phyloP scores from a whole-genome alignment of 2,797 vertebrate species.

The Paramormyrops hopkinsi region DNA sequence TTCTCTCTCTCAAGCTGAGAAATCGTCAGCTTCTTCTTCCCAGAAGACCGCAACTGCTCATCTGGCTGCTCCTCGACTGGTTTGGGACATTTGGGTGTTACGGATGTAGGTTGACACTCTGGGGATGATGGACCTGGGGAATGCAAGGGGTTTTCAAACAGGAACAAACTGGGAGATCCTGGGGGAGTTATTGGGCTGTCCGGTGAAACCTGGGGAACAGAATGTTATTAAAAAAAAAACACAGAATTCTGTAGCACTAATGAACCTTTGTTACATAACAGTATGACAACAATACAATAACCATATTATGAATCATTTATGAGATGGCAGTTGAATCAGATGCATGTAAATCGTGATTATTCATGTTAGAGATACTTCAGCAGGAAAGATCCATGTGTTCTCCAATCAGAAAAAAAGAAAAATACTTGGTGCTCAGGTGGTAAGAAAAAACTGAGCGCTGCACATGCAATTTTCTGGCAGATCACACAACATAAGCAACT shows the following conservation, averaged over 20 bases:
- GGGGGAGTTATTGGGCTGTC: not conserved
- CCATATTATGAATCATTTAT: constrained; percentile 1
- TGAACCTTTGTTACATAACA: not conserved
- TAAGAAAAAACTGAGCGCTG: not conserved
- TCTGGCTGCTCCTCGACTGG: not conserved
- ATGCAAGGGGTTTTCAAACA: not conserved
- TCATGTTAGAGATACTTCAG: not conserved
- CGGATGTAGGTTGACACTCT: not conserved
- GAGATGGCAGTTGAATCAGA: not conserved
- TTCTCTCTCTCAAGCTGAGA: constrained; percentile 36
- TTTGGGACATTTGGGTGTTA: not conserved
- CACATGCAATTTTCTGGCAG: not conserved
- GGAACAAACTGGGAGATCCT: not conserved
- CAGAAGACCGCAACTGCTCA: not conserved
- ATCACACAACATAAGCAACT: not conserved
- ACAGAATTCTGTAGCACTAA: not conserved
- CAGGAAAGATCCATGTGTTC: not conserved
- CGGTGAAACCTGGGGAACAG: not conserved
- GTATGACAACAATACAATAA: not conserved
- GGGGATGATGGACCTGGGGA: not conserved
- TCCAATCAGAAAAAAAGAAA: not conserved
- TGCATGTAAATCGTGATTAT: not conserved
- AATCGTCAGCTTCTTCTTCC: constrained; percentile 30
- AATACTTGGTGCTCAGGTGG: not conserved
- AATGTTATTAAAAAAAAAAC: not conserved